These are phyloP conservation scores for Chydorus sphaericus DNA, from an alignment of 2,888 invertebrate species.

Conservation along the genomic window DNA sequence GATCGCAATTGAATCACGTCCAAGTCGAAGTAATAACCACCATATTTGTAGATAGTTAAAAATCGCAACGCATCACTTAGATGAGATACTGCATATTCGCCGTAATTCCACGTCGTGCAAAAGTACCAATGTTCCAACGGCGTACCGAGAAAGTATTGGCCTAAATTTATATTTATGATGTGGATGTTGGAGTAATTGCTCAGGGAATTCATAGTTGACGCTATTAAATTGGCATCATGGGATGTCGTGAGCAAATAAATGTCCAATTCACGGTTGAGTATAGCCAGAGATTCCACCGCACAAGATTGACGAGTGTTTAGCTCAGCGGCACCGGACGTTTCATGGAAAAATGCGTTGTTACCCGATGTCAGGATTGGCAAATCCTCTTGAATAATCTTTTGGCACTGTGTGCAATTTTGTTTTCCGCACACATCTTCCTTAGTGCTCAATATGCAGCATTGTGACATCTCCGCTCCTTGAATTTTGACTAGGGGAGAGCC, in stretches of 20 bases:
- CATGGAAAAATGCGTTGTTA: slow-evolving; percentile 44
- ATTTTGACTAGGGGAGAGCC: too few relatives aligned
- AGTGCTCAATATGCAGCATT: neutral
- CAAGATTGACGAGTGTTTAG: slow-evolving; percentile 41
- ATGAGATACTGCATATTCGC: slow-evolving; percentile 35
- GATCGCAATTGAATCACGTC: slow-evolving; percentile 52
- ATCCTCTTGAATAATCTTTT: neutral
- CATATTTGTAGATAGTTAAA: slow-evolving; percentile 54
- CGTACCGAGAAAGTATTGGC: slow-evolving; percentile 37
- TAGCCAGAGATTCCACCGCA: slow-evolving; percentile 50
- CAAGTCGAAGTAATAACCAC: slow-evolving; percentile 60
- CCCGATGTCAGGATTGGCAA: neutral
- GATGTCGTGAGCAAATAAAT: slow-evolving; percentile 39
- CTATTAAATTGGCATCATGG: too few relatives aligned
- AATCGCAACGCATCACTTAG: slow-evolving; percentile 50
- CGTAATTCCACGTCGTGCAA: slow-evolving; percentile 33
- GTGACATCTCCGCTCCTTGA: too few relatives aligned
- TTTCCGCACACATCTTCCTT: neutral
- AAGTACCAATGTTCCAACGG: slow-evolving; percentile 42
- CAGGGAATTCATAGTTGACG: too few relatives aligned
- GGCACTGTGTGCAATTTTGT: neutral
- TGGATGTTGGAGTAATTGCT: slow-evolving; percentile 35
- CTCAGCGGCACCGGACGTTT: slow-evolving; percentile 35
- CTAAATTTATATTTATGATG: slow-evolving; percentile 36
- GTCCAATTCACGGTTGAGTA: slow-evolving; percentile 39